Base-by-base conservation (phyloP, 2,797 vertebrate species). In the Etheostoma nigrum region DNA sequence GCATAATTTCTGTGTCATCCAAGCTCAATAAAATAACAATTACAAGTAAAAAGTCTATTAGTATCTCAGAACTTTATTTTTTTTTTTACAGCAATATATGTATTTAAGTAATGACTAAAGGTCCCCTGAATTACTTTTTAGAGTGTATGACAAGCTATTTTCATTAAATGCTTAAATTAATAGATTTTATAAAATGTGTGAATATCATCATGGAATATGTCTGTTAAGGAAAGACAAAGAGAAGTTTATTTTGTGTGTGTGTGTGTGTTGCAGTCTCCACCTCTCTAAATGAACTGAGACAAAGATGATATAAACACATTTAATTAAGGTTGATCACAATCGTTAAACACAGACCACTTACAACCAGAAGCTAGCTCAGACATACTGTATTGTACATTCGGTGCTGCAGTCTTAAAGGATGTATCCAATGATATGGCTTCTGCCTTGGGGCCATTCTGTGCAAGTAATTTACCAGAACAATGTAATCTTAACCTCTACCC, bases 381-480 rank as follows among this genome's bases (percentile, higher is more conserved):
- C 49, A 64, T 55, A 76, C 70, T 76, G 65, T 76, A 76, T 72
- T 76, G 65, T 76, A 71, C 36, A 33, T 68, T 62, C 64, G 40
- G 60, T 36, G 21, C 74, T 75, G 62, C 67, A 65, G 72, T 65
- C 73, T 82, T 65, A 73, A 70, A 82, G 68, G 72, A 86, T 82
- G 78, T 78, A 74, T 84, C 78, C 76, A 61, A 73, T 84, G 85
- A 92, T 88, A 86, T 63, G 78, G 68, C 76, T 74, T 72, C 51
- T 89, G 88, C 89, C 91, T 91, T 21, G 74, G 81, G 86, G 92
- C 82, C 84, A 87, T 91, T 92, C 76, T 89, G 74, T 75, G 81
- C 79, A 81, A 92, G 87, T 90, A 91, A 94, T 92, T 94, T 92
- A 92, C 79, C 87, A 91, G 88, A 94, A 93, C 92, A 93, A 91